Evolutionary conservation across 1,140 invertebrate species (phyloP).

Genomic region (Mycetomoellerius zeteki): DNA sequence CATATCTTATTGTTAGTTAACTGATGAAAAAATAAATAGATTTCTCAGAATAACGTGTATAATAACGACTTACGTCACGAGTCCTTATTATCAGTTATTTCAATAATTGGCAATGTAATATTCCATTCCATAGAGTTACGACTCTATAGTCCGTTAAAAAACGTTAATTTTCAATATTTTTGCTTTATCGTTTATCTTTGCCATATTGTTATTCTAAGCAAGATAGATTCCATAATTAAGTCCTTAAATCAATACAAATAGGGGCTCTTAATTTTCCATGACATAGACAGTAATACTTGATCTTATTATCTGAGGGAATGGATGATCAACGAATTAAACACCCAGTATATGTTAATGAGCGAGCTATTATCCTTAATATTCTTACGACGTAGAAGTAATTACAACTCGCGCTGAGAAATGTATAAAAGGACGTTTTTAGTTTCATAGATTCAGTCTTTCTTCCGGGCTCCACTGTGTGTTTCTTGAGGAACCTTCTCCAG

Average conservation of each 20-base stretch:
- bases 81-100: slow-evolving; percentile 39
- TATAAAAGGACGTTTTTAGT: slow-evolving; percentile 43
- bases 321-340: slow-evolving; percentile 6
- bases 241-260: slow-evolving; percentile 2
- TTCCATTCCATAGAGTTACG: background rate
- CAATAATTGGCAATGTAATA: slow-evolving; percentile 23
- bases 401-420: slow-evolving; percentile 7
- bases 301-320: background rate
- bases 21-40: slow-evolving; percentile 9
- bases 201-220: background rate
- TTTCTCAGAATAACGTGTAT: slow-evolving; percentile 24
- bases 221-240: slow-evolving; percentile 6
- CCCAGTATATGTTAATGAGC: background rate
- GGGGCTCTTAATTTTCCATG: background rate
- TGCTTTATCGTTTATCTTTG: background rate
- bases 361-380: slow-evolving; percentile 33
- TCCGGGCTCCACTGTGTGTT: background rate
- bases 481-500: too few relatives aligned
- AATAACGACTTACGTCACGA: slow-evolving; percentile 4
- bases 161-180: background rate
- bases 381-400: slow-evolving; percentile 15
- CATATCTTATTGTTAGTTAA: background rate
- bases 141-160: background rate
- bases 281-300: background rate
- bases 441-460: slow-evolving; percentile 12